phyloP scores from a whole-genome alignment of 2,113 vertebrate species.

The Erythrolamprus reginae region DNA sequence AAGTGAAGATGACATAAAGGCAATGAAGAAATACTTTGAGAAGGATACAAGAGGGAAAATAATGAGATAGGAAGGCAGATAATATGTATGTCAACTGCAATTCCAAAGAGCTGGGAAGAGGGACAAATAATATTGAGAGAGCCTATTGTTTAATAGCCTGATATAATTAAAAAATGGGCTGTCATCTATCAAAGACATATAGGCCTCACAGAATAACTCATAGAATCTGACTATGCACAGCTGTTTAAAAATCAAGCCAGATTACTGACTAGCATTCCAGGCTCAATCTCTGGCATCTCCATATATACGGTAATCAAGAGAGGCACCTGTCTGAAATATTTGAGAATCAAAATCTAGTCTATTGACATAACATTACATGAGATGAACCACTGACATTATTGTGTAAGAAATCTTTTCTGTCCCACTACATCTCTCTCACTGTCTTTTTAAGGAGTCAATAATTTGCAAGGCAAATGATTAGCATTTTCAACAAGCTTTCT shows the following conservation, averaged over 20 bases:
- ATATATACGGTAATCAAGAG: neutral
- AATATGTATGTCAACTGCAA: neutral
- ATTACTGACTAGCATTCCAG: neutral
- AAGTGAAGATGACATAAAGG: neutral
- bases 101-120: neutral
- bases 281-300: neutral
- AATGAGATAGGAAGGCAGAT: neutral
- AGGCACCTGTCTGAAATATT: neutral
- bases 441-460: neutral
- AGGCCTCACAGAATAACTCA: neutral
- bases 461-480: neutral
- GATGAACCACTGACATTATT: neutral
- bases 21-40: neutral
- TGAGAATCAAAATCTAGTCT: neutral
- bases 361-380: neutral
- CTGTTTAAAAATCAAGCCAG: neutral
- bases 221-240: neutral
- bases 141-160: neutral
- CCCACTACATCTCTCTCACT: neutral
- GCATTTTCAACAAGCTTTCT: neutral
- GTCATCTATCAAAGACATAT: neutral
- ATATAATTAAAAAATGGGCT: neutral
- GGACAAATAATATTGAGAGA: neutral
- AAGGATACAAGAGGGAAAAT: neutral
- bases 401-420: neutral